Evolutionary conservation across 2,888 invertebrate species (phyloP).

Genomic region (Conomelus anceps): DNA sequence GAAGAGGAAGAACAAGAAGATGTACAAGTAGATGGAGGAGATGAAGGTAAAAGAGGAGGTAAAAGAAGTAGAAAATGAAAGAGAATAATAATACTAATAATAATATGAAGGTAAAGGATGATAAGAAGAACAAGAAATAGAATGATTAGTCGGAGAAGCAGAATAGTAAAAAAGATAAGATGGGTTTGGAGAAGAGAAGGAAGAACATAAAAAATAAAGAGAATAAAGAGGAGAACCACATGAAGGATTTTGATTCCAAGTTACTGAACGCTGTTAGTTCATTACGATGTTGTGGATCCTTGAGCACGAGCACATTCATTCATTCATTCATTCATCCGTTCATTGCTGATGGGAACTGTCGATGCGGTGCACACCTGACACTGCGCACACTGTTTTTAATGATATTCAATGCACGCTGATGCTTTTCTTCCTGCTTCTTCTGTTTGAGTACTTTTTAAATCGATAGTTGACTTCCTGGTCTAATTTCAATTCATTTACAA

Average conservation of each 20-base stretch:
- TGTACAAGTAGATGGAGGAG: too few relatives aligned
- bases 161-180: background rate
- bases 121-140: too few relatives aligned
- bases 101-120: too few relatives aligned
- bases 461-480: background rate
- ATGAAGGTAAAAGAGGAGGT: too few relatives aligned
- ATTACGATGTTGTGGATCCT: background rate
- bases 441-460: background rate
- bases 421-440: background rate
- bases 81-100: too few relatives aligned
- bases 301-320: background rate
- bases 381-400: background rate
- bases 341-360: background rate
- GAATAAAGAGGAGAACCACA: background rate
- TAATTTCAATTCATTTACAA: too few relatives aligned
- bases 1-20: too few relatives aligned
- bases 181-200: too few relatives aligned
- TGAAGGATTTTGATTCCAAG: background rate
- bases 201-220: background rate
- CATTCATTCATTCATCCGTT: background rate
- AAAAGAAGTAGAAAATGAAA: too few relatives aligned
- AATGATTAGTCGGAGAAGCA: background rate
- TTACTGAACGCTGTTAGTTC: background rate
- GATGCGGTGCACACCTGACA: background rate
- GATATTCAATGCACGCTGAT: background rate